Conservation (phyloP, 2,113 vertebrate genomes). For the Urocynchramus pylzowi region DNA sequence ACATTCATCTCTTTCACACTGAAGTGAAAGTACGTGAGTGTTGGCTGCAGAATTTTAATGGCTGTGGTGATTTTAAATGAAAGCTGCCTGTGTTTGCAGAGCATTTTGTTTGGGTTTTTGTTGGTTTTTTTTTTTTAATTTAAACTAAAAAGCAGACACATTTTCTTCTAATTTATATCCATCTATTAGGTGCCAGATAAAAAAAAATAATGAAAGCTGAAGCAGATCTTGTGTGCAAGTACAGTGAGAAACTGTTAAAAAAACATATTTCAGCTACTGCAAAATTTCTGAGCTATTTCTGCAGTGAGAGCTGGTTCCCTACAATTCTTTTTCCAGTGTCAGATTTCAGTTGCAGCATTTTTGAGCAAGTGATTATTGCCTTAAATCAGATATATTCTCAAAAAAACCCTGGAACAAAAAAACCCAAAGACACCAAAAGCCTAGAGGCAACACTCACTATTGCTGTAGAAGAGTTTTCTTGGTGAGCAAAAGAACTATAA, state of each 20-base stretch:
- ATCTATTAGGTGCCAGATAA: neutral
- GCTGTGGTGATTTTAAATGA: neutral
- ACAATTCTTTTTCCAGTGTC: neutral
- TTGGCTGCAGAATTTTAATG: constrained; percentile 35
- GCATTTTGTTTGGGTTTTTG: neutral
- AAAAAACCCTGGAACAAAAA: rapidly evolving
- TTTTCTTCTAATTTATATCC: neutral
- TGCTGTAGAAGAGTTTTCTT: neutral
- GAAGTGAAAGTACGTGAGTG: constrained; percentile 22
- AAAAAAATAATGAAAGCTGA: neutral
- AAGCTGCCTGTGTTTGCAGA: neutral
- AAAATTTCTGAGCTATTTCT: neutral
- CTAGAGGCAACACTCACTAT: neutral
- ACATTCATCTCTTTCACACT: constrained; percentile 1
- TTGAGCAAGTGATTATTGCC: neutral
- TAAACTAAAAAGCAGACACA: neutral
- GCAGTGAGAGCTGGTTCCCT: neutral
- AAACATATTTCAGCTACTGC: neutral
- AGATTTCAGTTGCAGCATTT: neutral
- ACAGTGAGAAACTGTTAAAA: neutral
- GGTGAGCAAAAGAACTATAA: neutral
- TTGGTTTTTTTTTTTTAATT: neutral
- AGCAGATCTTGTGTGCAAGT: neutral
- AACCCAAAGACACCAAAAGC: neutral
- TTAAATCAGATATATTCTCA: neutral